Evolutionary conservation across 2,113 vertebrate species (phyloP).

Genomic region (Campylomormyrus tamandua): DNA sequence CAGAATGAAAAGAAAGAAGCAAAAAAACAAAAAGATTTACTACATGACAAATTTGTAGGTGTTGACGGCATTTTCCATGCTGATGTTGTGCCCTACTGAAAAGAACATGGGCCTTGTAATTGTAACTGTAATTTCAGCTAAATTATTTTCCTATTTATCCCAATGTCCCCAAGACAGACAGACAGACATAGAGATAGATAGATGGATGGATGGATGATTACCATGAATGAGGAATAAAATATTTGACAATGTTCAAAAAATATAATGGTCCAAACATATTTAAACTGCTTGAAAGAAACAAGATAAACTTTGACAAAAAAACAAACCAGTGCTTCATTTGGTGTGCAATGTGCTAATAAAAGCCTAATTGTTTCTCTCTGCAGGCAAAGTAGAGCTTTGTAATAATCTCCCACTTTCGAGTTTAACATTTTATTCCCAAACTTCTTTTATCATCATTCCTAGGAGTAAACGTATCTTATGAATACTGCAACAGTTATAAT

Average conservation of each 20-base stretch:
- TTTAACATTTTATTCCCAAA: not conserved
- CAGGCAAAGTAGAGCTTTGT: not conserved
- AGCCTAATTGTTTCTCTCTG: not conserved
- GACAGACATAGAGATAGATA: not conserved
- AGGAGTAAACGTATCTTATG: not conserved
- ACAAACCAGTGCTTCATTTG: not conserved
- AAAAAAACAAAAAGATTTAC: not conserved
- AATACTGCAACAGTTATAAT: not conserved
- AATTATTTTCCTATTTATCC: not conserved
- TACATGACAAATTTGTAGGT: not conserved
- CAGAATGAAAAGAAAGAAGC: not conserved
- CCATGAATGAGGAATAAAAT: not conserved
- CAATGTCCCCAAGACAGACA: not conserved
- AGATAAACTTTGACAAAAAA: not conserved
- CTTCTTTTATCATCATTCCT: not conserved
- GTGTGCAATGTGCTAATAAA: not conserved
- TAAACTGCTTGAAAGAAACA: not conserved
- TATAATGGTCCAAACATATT: not conserved
- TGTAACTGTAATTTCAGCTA: not conserved
- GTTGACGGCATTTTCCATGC: not conserved
- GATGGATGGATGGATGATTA: not conserved
- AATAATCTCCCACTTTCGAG: not conserved
- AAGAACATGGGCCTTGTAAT: no score
- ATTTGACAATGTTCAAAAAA: not conserved
- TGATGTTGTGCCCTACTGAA: not conserved